phyloP scores from a whole-genome alignment of 2,113 vertebrate species.

The Ariopsis seemanni region DNA sequence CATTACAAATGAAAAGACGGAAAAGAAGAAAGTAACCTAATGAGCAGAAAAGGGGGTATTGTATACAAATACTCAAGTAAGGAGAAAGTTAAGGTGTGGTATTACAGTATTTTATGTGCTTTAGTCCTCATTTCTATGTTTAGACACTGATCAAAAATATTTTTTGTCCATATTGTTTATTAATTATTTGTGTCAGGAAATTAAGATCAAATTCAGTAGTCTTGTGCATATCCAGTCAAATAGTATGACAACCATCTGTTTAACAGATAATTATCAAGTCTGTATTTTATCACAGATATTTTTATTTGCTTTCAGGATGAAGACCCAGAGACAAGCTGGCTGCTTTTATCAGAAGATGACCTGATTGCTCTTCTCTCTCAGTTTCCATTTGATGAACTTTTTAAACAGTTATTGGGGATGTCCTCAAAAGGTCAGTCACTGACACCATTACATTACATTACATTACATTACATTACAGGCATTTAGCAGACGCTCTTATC shows the following conservation, averaged over 20 bases:
- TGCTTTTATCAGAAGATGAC: slow-evolving; percentile 91
- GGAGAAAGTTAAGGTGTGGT: neutral
- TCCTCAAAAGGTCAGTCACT: slow-evolving; percentile 77
- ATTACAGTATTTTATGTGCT: neutral
- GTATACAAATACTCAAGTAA: neutral
- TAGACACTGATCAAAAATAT: neutral
- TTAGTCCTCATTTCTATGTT: neutral
- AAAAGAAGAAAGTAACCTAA: neutral
- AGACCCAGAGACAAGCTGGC: slow-evolving; percentile 92
- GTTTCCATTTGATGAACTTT: slow-evolving; percentile 94
- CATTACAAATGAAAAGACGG: neutral
- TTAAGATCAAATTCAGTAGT: neutral
- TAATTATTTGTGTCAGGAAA: neutral
- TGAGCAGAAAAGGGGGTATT: neutral
- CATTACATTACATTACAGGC: too few relatives aligned
- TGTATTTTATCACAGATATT: neutral
- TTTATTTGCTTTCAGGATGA: slow-evolving; percentile 81
- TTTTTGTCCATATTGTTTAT: neutral
- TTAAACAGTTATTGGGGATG: slow-evolving; percentile 90
- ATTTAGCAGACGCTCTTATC: too few relatives aligned
- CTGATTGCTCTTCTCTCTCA: slow-evolving; percentile 87
- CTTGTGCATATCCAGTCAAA: neutral
- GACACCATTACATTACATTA: too few relatives aligned
- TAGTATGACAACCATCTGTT: neutral
- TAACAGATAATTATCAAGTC: neutral